Evolutionary conservation across 2,113 vertebrate genomes (phyloP), one percentile per base, ranked within the genome.

Genomic region (cat (Felis catus)): DNA sequence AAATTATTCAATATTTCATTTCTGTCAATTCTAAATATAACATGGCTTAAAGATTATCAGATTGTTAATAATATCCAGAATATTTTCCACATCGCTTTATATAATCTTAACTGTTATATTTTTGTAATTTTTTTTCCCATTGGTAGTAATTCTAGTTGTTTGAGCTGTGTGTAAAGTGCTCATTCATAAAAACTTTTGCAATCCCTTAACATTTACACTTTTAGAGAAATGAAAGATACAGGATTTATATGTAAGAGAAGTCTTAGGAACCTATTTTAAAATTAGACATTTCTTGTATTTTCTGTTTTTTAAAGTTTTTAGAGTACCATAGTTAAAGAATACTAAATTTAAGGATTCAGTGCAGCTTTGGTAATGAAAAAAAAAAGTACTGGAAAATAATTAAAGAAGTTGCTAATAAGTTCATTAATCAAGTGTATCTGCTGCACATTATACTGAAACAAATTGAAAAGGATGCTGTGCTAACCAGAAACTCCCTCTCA

Each of bases 351-450:
- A 90, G 11, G 21, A 94, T 96, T 95, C 15, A 29, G 39, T 88
- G 63, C 36, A 95, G 63, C 91, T 94, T 94, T 92, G 74, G 87
- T 97, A 94, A 91, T 92, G 76, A 21, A 53, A 82, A 78, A 70
- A 79, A 96, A 91, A 93, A 80, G 55, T 89, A 94, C 93, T 96
- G 53, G 65, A 98, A 98, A 95, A 96, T 96, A 97, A 98, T 97
- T 97, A 97, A 95, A 85, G 39, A 86, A 97, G 74, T 91, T 97
- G 45, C 83, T 97, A 97, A 97, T 97, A 93, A 95, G 93, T 98
- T 97, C 97, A 97, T 97, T 98, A 96, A 97, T 98, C 89, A 97
- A 96, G 71, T 85, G 55, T 97, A 88, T 97, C 86, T 95, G 58
- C 82, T 95, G 65, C 76, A 92, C 83, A 91, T 97, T 97, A 92